phyloP scores from a whole-genome alignment of 1,140 invertebrate species.

The Papilio xuthus region DNA sequence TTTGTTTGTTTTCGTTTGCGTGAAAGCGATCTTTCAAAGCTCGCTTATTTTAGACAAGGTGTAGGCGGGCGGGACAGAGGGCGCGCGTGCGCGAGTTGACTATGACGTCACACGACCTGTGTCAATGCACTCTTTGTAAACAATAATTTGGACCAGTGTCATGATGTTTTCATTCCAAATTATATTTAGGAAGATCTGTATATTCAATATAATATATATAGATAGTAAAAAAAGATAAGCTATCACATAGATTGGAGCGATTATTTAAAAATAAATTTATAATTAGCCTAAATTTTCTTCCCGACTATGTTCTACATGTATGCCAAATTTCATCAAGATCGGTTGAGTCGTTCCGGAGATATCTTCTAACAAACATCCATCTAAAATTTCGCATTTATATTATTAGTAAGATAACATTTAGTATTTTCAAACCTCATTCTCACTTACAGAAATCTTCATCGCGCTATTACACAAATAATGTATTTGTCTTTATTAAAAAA shows the following conservation, averaged over 20 bases:
- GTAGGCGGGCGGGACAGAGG: conserved; percentile 1
- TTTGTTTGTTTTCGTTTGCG: not conserved
- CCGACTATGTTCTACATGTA: too few relatives aligned
- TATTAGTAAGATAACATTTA: too few relatives aligned
- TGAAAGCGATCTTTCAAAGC: not conserved
- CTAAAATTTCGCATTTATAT: too few relatives aligned
- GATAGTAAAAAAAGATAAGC: not conserved
- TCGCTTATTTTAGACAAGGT: not conserved
- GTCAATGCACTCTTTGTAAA: conserved; percentile 2
- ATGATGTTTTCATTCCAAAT: not conserved
- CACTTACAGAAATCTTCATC: too few relatives aligned
- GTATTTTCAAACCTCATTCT: too few relatives aligned
- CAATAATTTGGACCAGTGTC: not conserved
- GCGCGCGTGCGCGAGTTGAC: not conserved
- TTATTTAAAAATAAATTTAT: too few relatives aligned
- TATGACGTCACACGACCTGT: not conserved
- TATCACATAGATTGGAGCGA: too few relatives aligned
- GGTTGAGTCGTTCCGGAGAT: too few relatives aligned
- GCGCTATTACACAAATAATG: too few relatives aligned
- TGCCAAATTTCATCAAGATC: too few relatives aligned
- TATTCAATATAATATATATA: not conserved
- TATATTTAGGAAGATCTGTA: not conserved
- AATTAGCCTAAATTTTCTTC: too few relatives aligned
- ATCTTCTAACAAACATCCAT: too few relatives aligned
- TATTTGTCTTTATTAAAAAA: not conserved